These are phyloP conservation scores for Trissolcus japonicus DNA, from an alignment of 2,888 invertebrate genomes.

Conservation along the genomic window DNA sequence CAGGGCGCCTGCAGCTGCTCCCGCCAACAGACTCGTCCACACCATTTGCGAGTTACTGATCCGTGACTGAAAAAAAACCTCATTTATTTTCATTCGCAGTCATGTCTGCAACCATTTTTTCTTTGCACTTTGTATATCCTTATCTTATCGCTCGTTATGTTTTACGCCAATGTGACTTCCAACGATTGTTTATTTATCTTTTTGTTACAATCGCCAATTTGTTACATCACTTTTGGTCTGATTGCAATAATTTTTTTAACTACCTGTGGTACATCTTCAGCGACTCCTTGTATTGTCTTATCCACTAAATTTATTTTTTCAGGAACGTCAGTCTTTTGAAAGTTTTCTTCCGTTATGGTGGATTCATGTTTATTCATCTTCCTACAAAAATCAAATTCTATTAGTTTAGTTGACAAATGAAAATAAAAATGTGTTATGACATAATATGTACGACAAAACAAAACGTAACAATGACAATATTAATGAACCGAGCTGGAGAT, in stretches of 20 bases:
- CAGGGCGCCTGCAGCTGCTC: conserved; percentile 94
- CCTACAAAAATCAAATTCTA: conserved; percentile 22
- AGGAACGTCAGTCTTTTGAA: conserved; percentile 60
- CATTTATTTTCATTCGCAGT: no score
- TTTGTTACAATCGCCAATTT: no score
- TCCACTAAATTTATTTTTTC: conserved; percentile 58
- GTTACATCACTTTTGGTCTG: no score
- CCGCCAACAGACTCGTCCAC: conserved; percentile 90
- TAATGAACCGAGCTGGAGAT: not conserved
- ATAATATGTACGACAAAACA: not conserved
- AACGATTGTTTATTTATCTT: no score
- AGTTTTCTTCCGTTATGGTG: conserved; percentile 59
- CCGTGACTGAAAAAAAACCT: conserved; percentile 22
- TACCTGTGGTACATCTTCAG: not conserved
- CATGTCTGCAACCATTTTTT: no score
- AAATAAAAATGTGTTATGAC: not conserved
- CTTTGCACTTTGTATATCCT: no score
- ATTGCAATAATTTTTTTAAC: no score
- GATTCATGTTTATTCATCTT: conserved; percentile 65
- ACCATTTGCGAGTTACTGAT: conserved; percentile 80
- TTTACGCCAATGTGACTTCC: no score
- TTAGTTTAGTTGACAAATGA: not conserved
- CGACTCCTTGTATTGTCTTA: conserved; percentile 31
- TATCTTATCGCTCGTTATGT: no score
- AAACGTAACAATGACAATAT: not conserved